Evolutionary conservation across 2,888 invertebrate species (phyloP).

Genomic region (Drosophila bunnanda): DNA sequence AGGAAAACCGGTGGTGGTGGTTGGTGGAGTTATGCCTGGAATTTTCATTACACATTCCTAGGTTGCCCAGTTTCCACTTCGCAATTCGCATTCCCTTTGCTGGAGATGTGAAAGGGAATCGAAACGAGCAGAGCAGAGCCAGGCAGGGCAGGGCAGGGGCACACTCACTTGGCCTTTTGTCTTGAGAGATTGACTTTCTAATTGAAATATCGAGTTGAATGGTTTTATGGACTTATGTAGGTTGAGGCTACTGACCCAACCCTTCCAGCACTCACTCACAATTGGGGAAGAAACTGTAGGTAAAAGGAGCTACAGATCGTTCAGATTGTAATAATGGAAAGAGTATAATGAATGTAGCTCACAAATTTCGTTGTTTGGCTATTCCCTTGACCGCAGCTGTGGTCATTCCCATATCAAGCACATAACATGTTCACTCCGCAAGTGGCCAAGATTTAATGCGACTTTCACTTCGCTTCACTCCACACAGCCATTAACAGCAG

Average conservation of each 20-base stretch:
- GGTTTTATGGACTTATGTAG: slow-evolving; percentile 5
- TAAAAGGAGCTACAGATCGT: background rate
- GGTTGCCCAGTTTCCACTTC: background rate
- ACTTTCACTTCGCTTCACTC: slow-evolving; percentile 33
- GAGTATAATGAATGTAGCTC: background rate
- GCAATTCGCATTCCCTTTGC: slow-evolving; percentile 8
- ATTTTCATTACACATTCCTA: slow-evolving; percentile 30
- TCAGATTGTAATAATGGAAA: background rate
- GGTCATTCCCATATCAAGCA: background rate
- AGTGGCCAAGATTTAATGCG: slow-evolving; percentile 27
- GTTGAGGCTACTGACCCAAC: slow-evolving; percentile 19
- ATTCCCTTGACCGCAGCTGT: slow-evolving; percentile 23
- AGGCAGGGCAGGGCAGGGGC: slow-evolving; percentile 4
- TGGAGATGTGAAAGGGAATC: slow-evolving; percentile 27
- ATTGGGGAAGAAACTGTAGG: slow-evolving; percentile 1
- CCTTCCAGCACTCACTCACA: background rate
- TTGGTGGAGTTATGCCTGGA: slow-evolving; percentile 21
- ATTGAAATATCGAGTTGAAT: slow-evolving; percentile 22
- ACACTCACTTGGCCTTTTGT: slow-evolving; percentile 8
- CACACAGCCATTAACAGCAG: slow-evolving; percentile 37
- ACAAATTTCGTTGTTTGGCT: background rate
- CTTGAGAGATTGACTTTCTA: slow-evolving; percentile 34
- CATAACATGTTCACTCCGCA: background rate
- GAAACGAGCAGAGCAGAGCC: background rate
- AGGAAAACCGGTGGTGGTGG: background rate